Base-by-base conservation (phyloP, 1,140 invertebrate species). In the Colletes gigas region DNA sequence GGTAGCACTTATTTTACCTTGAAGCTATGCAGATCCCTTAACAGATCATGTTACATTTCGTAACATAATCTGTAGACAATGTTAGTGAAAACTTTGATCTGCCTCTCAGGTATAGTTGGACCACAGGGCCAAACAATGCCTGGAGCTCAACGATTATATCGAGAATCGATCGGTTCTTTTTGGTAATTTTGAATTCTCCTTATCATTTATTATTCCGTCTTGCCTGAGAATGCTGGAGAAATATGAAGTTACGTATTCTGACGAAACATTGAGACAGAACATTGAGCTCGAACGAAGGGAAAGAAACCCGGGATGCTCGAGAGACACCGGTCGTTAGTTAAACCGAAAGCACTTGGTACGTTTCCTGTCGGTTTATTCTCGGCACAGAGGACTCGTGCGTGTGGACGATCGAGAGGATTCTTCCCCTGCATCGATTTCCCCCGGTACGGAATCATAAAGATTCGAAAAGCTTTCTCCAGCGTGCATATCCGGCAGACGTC, bases 271-370 rank as follows among this genome's bases (percentile, higher is more conserved):
- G 75, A 78, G 15, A 14, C 54, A 44, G 41, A n/a, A n/a, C n/a
- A n/a, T n/a, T n/a, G n/a, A 50, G 41, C 8, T 2, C 41, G 66
- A 65, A 65, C 14, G 59, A 65, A 54, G 39, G 63, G 44, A 17
- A 21, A n/a, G 21, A 30, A 30, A 30, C 30, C n/a, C 72, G 41
- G 30, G 0, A 30, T 30, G 30, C 30, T 30, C 21, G 41, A 50
- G 55, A 39, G 44, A 60, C 17, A 30, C 41, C 57, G 50, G 19
- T 68, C 81, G 76, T 83, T 74, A 62, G 79, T 82, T 79, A 79
- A 75, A 78, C 75, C 57, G 75, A 78, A 85, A 85, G 71, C 81
- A 83, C 83, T 85, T 75, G 63, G 59, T 75, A 62, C 83, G 72
- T 75, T 86, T 85, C 77, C 76, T 75, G 70, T 78, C 70, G 62